Evolutionary conservation across 2,888 invertebrate species (phyloP).

Genomic region (Acleris emargana): DNA sequence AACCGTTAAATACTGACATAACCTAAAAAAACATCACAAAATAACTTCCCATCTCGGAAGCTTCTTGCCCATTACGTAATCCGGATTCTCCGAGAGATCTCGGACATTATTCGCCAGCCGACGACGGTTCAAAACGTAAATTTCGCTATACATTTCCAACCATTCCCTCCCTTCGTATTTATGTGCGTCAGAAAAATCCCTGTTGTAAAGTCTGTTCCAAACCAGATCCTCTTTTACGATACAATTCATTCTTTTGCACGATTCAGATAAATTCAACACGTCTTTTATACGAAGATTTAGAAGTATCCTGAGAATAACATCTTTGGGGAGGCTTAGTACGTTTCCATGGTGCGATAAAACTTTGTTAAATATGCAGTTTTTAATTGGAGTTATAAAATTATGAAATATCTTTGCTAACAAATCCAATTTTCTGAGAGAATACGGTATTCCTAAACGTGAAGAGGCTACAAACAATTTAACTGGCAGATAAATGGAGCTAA

Average conservation of each 20-base stretch:
- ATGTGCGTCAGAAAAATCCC: conserved; percentile 50
- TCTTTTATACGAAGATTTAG: conserved; percentile 47
- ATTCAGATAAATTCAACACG: conserved; percentile 49
- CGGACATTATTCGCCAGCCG: conserved; percentile 36
- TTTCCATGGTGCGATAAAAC: conserved; percentile 46
- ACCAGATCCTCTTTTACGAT: conserved; percentile 49
- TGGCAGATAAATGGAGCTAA: conserved; percentile 47
- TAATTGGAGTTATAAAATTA: conserved; percentile 51
- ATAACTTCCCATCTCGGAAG: conserved; percentile 50
- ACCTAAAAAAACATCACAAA: conserved; percentile 42
- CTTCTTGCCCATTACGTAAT: conserved; percentile 40
- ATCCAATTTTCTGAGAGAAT: conserved; percentile 42
- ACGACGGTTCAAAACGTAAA: conserved; percentile 41
- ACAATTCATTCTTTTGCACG: conserved; percentile 49
- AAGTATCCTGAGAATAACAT: conserved; percentile 50
- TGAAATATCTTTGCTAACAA: conserved; percentile 45
- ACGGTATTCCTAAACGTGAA: conserved; percentile 46
- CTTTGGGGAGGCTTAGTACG: conserved; percentile 51
- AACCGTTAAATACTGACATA: neutral
- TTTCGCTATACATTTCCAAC: conserved; percentile 47
- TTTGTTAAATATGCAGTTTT: conserved; percentile 48
- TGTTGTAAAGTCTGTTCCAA: conserved; percentile 50
- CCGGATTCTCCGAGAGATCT: conserved; percentile 41
- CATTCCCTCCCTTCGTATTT: conserved; percentile 43
- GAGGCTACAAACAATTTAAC: conserved; percentile 38